Conservation (phyloP, 2,113 vertebrate species). For the Odontophorus gujanensis region DNA sequence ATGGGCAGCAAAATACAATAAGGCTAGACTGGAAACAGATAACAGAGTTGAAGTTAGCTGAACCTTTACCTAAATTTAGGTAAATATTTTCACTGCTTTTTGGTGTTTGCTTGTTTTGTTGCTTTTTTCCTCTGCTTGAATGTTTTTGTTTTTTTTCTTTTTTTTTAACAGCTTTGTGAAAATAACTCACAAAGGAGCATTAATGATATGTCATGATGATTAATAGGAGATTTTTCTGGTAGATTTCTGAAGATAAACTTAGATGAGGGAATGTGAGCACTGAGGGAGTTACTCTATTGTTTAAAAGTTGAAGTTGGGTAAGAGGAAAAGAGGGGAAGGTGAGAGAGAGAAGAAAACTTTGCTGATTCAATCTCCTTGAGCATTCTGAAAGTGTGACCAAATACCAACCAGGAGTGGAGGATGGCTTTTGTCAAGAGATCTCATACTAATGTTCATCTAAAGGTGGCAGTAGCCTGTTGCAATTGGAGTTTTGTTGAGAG, state of each 20-base stretch:
- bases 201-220: background rate
- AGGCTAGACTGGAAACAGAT: background rate
- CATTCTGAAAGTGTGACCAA: background rate
- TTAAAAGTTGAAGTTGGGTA: background rate
- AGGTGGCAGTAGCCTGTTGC: conserved; percentile 64
- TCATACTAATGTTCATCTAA: conserved; percentile 6
- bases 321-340: background rate
- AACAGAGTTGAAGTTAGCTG: background rate
- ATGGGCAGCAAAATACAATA: background rate
- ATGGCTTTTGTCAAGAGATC: background rate
- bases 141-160: background rate
- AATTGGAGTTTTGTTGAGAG: background rate
- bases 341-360: background rate
- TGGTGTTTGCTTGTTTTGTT: background rate
- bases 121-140: background rate
- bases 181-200: background rate
- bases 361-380: background rate
- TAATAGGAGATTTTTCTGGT: background rate
- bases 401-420: background rate
- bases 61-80: background rate
- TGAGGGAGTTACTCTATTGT: background rate
- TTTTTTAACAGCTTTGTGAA: background rate
- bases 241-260: background rate
- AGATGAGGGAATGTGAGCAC: background rate
- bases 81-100: background rate